Evolutionary conservation across 37 sponge, comb jelly and placozoan genomes (phyloP), one percentile per base, ranked within the genome.

Genomic region (Ianthella basta): DNA sequence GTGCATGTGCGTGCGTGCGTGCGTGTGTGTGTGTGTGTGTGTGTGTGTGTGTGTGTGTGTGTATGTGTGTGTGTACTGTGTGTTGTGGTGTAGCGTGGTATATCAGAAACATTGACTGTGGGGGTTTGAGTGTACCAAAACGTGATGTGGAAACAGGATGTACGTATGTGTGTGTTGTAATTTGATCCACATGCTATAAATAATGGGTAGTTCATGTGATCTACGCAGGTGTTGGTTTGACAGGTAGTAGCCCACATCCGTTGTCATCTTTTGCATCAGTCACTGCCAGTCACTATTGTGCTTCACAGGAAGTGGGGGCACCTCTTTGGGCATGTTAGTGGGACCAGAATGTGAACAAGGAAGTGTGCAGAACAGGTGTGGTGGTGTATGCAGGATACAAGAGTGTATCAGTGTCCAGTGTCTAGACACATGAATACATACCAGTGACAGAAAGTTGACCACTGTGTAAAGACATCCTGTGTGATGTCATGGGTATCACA

Each of bases 31-130:
- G 50, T 44, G 50, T 44, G 50, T 44, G 50, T 44, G 50, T 61
- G 63, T 61, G 27, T 25, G 10, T 61, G 63, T 61, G 63, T 61
- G 63, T 27, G n/a, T 27, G 27, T 61, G 63, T 61, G 63, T 61
- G 63, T 25, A 5, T 25, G 63, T 61, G n/a, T 23, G 63, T 27
- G 63, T 61, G 27, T 61, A n/a, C n/a, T n/a, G 50, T 44, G 50
- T 44, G 50, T 44, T n/a, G n/a, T n/a, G n/a, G n/a, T n/a, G n/a
- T n/a, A n/a, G n/a, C n/a, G n/a, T n/a, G n/a, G n/a, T n/a, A n/a
- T n/a, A n/a, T n/a, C n/a, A n/a, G 59, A 15, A 56, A 64, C 27
- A 30, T 10, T 64, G 66, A 20, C 20, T 64, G 66, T 64, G 66
- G 23, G 66, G 23, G 23, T 64, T 24, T 64, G 66, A 29, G 66